phyloP scores from a whole-genome alignment of 2,113 vertebrate genomes.

The Caranx melampygus region DNA sequence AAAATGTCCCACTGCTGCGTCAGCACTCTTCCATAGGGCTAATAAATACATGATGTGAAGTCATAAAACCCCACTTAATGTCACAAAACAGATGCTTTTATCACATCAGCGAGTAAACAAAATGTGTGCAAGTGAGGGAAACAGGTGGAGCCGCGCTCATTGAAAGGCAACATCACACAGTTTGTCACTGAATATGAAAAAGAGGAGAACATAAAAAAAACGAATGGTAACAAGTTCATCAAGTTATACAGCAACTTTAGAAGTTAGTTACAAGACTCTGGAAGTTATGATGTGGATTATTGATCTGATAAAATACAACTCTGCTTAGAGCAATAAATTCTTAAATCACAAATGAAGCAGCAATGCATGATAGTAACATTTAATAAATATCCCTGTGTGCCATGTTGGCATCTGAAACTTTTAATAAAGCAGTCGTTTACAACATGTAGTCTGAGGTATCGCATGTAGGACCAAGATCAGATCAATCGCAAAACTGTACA shows the following conservation, averaged over 20 bases:
- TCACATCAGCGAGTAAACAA: slow-evolving; percentile 42
- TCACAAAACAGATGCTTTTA: slow-evolving; percentile 59
- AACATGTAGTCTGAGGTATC: no score
- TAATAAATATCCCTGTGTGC: neutral
- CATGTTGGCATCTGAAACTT: slow-evolving; percentile 7
- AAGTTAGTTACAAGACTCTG: slow-evolving; percentile 21
- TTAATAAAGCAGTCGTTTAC: neutral
- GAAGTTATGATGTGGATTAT: neutral
- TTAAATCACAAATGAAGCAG: slow-evolving; percentile 11
- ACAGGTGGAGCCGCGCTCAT: slow-evolving; percentile 31
- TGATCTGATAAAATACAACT: no score
- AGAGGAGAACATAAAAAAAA: slow-evolving; percentile 1
- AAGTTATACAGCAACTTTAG: slow-evolving; percentile 14
- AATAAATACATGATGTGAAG: slow-evolving; percentile 50
- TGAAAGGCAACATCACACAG: slow-evolving; percentile 3
- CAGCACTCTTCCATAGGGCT: slow-evolving; percentile 10
- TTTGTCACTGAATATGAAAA: slow-evolving; percentile 12
- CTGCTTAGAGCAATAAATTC: no score
- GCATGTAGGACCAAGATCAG: no score
- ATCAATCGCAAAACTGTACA: no score
- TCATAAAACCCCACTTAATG: slow-evolving; percentile 48
- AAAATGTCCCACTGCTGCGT: slow-evolving; percentile 35
- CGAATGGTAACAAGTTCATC: slow-evolving; percentile 10
- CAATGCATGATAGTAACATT: neutral
- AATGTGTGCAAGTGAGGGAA: slow-evolving; percentile 33